Base-by-base conservation (phyloP, 2,888 invertebrate species). In the Drosophila demipolita region DNA sequence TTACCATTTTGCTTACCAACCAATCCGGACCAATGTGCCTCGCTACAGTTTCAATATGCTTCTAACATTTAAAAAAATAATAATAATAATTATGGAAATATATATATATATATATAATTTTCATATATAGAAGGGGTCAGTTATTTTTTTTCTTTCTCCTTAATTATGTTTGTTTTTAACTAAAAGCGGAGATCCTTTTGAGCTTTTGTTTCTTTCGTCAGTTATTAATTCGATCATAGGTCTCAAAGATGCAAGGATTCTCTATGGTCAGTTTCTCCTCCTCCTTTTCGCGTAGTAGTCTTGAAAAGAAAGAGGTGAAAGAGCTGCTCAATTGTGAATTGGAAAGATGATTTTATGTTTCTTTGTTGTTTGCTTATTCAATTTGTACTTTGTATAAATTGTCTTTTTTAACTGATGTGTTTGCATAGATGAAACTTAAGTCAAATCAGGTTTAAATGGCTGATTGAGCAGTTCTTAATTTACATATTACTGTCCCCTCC, bases 401-500 rank as follows among this genome's bases (percentile, higher is more conserved):
- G 29, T 29, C 5, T 29, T 17, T 29, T 9, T 23, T 1, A 17
- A 23, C 45, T 17, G 11, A 49, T 26, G 9, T 49, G 17, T 26
- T 15, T 26, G 17, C 17, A 49, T 17, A 29, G 26, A 29, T 29
- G 5, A 11, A 29, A 9, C 5, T 29, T 17, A 29, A 17, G 26
- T 9, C 26, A 9, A 9, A 12, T 23, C 49, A 26, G 17, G 26
- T 29, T 29, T 17, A 17, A 49, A 26, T 3, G 29, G 49, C 26
- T 29, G 26, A 49, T 29, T 29, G 26, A 29, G 17, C 17, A 29
- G 9, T 49, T 49, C 64, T 67, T 64, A 42, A 42, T 55, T 68
- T 53, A 26, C 40, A 67, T 57, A 32, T 42, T 42, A 35, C 29
- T 54, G n/a, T n/a, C 29, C 29, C n/a, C 11, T n/a, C n/a, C 29